These are phyloP conservation scores for Turdus rufiventris DNA, from an alignment of 2,113 vertebrate genomes.

Conservation along the genomic window DNA sequence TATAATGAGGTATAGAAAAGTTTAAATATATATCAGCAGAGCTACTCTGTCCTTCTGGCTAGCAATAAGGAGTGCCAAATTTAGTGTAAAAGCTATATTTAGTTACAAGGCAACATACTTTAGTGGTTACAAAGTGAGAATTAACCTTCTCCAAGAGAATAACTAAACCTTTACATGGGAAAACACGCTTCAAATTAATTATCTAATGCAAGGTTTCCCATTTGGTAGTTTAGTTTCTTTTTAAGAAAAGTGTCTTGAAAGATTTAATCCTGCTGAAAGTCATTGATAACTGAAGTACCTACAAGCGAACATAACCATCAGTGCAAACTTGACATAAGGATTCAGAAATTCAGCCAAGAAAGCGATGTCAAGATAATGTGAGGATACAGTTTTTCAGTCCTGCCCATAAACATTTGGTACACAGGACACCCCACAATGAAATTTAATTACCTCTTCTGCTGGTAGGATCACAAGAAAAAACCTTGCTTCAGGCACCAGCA, in stretches of 20 bases:
- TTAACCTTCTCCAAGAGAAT: constrained; percentile 55
- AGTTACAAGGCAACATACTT: constrained; percentile 60
- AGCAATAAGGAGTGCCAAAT: constrained; percentile 57
- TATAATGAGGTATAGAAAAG: constrained; percentile 33
- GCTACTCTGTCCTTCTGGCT: constrained; percentile 56
- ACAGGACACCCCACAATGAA: constrained; percentile 25
- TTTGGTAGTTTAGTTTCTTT: neutral
- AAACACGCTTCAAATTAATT: constrained; percentile 30
- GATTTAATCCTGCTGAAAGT: neutral
- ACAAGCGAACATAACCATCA: neutral
- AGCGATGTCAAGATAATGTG: neutral
- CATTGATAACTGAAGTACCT: neutral
- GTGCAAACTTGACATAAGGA: neutral
- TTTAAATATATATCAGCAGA: constrained; percentile 42
- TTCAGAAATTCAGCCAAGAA: neutral
- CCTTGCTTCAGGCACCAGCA: neutral
- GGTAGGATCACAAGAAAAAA: neutral
- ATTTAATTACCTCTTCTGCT: constrained; percentile 27
- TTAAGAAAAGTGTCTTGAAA: neutral
- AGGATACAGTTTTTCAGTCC: neutral
- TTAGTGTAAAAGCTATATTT: constrained; percentile 62
- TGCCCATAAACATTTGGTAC: constrained; percentile 16
- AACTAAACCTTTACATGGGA: neutral
- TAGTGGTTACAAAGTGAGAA: constrained; percentile 54
- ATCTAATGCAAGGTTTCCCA: constrained; percentile 1